Evolutionary conservation across 1,140 invertebrate genomes (phyloP).

Genomic region (Zaprionus nigranus): DNA sequence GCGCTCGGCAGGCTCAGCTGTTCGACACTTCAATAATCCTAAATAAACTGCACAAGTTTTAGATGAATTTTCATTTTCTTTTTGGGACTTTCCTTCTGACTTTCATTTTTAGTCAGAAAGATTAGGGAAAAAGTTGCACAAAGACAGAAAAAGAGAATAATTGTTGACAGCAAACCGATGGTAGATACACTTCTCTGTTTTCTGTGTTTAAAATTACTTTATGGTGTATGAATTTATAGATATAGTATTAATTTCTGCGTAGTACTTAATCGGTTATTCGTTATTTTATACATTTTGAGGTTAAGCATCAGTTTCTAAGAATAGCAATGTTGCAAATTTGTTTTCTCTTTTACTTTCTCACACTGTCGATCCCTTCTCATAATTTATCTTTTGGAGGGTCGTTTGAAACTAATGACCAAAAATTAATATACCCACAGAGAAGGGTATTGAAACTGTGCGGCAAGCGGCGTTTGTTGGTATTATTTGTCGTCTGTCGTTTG

Average conservation of each 20-base stretch:
- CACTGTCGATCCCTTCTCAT: background rate
- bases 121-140: background rate
- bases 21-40: slow-evolving; percentile 16
- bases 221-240: too few relatives aligned
- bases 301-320: too few relatives aligned
- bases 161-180: background rate
- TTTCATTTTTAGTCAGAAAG: slow-evolving; percentile 1
- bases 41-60: slow-evolving; percentile 39
- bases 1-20: slow-evolving; percentile 37
- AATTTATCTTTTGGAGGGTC: background rate
- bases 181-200: background rate
- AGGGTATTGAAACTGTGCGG: slow-evolving; percentile 22
- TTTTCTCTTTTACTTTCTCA: background rate
- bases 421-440: background rate
- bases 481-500: slow-evolving; percentile 68
- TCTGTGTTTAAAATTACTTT: too few relatives aligned
- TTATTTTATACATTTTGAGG: too few relatives aligned
- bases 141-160: background rate
- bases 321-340: too few relatives aligned
- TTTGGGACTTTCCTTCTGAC: background rate
- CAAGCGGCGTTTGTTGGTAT: slow-evolving; percentile 37
- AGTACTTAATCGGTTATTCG: too few relatives aligned
- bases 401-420: background rate
- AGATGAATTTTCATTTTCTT: slow-evolving; percentile 9
- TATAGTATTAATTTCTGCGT: too few relatives aligned